Evolutionary conservation across 2,797 vertebrate genomes (phyloP).

Genomic region (Microctenopoma lineatum): DNA sequence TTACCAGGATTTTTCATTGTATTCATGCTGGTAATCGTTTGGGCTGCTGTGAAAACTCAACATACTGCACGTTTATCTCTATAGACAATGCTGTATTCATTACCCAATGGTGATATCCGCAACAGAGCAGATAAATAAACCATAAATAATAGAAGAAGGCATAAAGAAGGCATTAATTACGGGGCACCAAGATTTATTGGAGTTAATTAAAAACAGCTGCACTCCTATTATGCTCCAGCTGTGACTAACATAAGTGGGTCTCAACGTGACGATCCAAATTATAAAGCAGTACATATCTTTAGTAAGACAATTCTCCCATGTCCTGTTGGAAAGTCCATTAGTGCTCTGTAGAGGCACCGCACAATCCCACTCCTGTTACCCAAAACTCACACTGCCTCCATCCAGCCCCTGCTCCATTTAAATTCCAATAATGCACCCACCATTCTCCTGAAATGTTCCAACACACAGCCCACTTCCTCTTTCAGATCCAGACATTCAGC

Average conservation of each 20-base stretch:
- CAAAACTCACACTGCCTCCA: constrained; percentile 50
- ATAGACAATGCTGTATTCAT: constrained; percentile 44
- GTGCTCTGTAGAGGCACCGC: constrained; percentile 29
- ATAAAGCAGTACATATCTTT: constrained; percentile 55
- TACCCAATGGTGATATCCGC: constrained; percentile 17
- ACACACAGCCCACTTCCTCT: constrained; percentile 78
- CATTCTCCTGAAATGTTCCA: constrained; percentile 62
- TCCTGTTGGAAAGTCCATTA: constrained; percentile 62
- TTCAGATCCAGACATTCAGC: constrained; percentile 70
- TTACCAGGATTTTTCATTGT: constrained; percentile 14
- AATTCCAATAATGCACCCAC: constrained; percentile 69
- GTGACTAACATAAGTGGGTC: constrained; percentile 17
- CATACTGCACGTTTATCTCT: constrained; percentile 37
- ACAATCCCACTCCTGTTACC: constrained; percentile 53
- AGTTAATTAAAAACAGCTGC: constrained; percentile 61
- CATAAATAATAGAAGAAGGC: constrained; percentile 19
- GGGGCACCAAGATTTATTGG: constrained; percentile 45
- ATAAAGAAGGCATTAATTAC: constrained; percentile 34
- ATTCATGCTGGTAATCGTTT: constrained; percentile 30
- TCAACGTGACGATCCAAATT: constrained; percentile 32
- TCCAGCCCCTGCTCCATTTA: constrained; percentile 53
- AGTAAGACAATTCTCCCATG: constrained; percentile 39
- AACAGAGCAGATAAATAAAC: constrained; percentile 42
- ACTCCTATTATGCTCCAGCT: constrained; percentile 35
- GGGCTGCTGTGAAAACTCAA: constrained; percentile 48